Percentiles rank a stretch among this genome's conserved stretches.
phyloP scores from a whole-genome alignment of 2,113 vertebrate species.

The Furnarius figulus region DNA sequence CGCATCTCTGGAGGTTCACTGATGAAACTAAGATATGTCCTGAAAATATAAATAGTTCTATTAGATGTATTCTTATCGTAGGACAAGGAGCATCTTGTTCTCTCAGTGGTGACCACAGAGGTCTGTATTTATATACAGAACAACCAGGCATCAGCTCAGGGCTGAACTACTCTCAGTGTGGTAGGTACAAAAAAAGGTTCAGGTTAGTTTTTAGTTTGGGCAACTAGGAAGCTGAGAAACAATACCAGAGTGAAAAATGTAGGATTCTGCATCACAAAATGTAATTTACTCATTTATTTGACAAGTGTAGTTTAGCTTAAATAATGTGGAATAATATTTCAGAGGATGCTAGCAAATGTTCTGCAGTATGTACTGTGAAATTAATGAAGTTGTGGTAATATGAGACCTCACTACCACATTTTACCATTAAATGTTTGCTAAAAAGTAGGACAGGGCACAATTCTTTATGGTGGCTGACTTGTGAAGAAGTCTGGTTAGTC shows the following conservation, averaged over 20 bases:
- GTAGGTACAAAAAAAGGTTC: neutral
- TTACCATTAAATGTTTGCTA: constrained; percentile 2
- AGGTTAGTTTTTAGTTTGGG: neutral
- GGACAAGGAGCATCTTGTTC: too few relatives aligned
- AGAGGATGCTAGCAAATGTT: constrained; percentile 36
- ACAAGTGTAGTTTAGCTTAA: constrained; percentile 44
- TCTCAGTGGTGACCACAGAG: too few relatives aligned
- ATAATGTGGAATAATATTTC: constrained; percentile 28
- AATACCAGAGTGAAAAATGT: neutral
- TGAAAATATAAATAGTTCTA: neutral
- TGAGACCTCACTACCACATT: neutral
- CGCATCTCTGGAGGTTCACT: neutral
- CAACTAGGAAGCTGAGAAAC: neutral
- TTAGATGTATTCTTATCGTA: too few relatives aligned
- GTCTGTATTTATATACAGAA: neutral
- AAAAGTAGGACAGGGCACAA: neutral
- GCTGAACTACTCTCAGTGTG: neutral
- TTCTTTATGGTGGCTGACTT: neutral
- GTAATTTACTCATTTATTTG: constrained; percentile 24
- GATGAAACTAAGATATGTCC: neutral
- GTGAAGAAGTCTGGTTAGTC: neutral
- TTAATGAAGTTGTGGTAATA: constrained; percentile 42
- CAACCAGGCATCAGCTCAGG: neutral
- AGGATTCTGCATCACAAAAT: neutral
- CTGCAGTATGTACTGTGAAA: constrained; percentile 13